phyloP scores from a whole-genome alignment of 2,888 invertebrate genomes.

The Orgyia antiqua region DNA sequence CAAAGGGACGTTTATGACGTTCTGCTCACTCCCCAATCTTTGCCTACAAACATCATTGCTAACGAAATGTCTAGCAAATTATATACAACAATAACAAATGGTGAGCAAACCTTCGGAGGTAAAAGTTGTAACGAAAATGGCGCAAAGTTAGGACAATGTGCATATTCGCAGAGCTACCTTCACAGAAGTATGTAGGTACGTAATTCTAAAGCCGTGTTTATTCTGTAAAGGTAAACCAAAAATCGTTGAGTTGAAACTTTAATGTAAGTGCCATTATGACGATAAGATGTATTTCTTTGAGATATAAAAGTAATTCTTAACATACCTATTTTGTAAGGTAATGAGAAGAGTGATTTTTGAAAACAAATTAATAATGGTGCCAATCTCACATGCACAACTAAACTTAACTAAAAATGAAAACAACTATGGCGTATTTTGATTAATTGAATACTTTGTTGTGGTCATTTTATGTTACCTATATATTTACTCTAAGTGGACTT shows the following conservation, averaged over 20 bases:
- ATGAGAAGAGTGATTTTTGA: no score
- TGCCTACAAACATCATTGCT: constrained; percentile 38
- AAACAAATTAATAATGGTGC: no score
- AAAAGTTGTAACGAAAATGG: constrained; percentile 28
- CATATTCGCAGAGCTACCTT: constrained; percentile 13
- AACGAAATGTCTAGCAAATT: constrained; percentile 36
- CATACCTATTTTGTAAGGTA: no score
- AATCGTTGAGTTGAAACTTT: constrained; percentile 16
- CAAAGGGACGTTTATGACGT: constrained; percentile 57
- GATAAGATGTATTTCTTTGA: not conserved
- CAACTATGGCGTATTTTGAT: no score
- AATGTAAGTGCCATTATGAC: constrained; percentile 5
- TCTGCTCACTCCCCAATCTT: constrained; percentile 41
- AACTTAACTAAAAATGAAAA: no score
- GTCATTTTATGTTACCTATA: no score
- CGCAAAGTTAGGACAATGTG: constrained; percentile 28
- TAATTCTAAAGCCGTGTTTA: constrained; percentile 14
- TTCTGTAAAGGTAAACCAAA: constrained; percentile 15
- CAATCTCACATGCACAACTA: no score
- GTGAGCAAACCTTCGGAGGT: constrained; percentile 27
- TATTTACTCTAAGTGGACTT: no score
- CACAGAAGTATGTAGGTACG: no score
- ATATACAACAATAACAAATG: constrained; percentile 44
- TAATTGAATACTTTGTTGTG: no score
- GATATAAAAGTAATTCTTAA: constrained; percentile 14